Evolutionary conservation across 2,888 invertebrate genomes (phyloP).

Genomic region (Hypsopygia costalis): DNA sequence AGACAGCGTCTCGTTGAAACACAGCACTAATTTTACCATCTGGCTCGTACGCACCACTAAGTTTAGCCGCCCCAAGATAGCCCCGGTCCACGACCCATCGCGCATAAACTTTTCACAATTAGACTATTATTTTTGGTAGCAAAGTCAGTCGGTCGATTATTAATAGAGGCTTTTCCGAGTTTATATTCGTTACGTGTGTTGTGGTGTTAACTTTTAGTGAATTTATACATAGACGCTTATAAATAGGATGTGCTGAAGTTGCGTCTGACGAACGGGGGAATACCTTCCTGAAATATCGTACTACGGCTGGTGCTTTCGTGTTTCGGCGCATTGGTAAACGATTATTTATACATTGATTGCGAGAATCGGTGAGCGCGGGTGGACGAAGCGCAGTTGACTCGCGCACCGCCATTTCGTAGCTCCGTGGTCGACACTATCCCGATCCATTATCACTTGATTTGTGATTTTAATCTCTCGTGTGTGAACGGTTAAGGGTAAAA

Average conservation of each 20-base stretch:
- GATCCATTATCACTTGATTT: constrained; percentile 7
- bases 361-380: constrained; percentile 45
- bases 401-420: constrained; percentile 23
- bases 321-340: constrained; percentile 79
- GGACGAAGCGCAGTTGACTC: constrained; percentile 28
- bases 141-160: constrained; percentile 82
- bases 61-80: constrained; percentile 82
- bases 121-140: constrained; percentile 82
- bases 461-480: neutral
- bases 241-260: constrained; percentile 80
- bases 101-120: constrained; percentile 82
- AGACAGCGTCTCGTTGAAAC: constrained; percentile 67
- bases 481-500: neutral
- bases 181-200: constrained; percentile 81
- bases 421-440: constrained; percentile 18
- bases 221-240: constrained; percentile 81
- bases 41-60: constrained; percentile 79
- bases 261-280: constrained; percentile 81
- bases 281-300: constrained; percentile 81
- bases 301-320: constrained; percentile 76
- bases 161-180: constrained; percentile 82
- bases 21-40: constrained; percentile 79
- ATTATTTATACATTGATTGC: constrained; percentile 78
- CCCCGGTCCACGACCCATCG: constrained; percentile 80
- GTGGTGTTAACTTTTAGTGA: constrained; percentile 81